These are phyloP conservation scores for Dolichomitus sp. DNA, from an alignment of 2,888 invertebrate genomes.

Conservation along the genomic window DNA sequence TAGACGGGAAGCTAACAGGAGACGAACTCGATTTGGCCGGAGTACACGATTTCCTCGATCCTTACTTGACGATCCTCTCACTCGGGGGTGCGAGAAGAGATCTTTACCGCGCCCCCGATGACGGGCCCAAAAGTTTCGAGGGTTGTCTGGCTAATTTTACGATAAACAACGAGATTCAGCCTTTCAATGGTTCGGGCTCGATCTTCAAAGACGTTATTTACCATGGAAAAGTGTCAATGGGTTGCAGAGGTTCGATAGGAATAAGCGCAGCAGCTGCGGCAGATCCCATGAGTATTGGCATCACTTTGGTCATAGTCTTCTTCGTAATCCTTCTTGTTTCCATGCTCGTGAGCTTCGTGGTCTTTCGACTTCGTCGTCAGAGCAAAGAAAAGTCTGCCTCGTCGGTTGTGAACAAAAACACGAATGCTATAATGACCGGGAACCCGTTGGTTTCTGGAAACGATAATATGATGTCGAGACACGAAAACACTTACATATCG, in stretches of 20 bases:
- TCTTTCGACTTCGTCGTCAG: conserved; percentile 95
- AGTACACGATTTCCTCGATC: conserved; percentile 97
- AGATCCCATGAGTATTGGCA: conserved; percentile 96
- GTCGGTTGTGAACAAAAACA: conserved; percentile 93
- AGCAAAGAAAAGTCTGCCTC: conserved; percentile 94
- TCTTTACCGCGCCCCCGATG: conserved; percentile 87
- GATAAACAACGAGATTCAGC: conserved; percentile 95
- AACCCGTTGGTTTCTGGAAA: conserved; percentile 90
- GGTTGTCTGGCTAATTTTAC: conserved; percentile 97
- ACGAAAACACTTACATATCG: conserved; percentile 89
- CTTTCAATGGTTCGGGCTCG: conserved; percentile 95
- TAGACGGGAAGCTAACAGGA: conserved; percentile 91
- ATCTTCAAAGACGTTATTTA: conserved; percentile 91
- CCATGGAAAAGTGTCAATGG: conserved; percentile 91
- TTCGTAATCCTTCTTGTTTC: conserved; percentile 96
- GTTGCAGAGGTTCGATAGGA: conserved; percentile 92
- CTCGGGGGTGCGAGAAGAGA: conserved; percentile 92
- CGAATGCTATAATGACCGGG: conserved; percentile 91
- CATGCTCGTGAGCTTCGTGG: conserved; percentile 96
- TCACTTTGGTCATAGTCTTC: conserved; percentile 97
- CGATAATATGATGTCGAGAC: conserved; percentile 91
- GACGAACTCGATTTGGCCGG: conserved; percentile 95
- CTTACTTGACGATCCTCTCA: conserved; percentile 93
- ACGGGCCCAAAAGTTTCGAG: conserved; percentile 90
- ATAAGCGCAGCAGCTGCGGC: conserved; percentile 92